Evolutionary conservation across 2,797 vertebrate genomes (phyloP).

Genomic region (Sebastiscus tertius): DNA sequence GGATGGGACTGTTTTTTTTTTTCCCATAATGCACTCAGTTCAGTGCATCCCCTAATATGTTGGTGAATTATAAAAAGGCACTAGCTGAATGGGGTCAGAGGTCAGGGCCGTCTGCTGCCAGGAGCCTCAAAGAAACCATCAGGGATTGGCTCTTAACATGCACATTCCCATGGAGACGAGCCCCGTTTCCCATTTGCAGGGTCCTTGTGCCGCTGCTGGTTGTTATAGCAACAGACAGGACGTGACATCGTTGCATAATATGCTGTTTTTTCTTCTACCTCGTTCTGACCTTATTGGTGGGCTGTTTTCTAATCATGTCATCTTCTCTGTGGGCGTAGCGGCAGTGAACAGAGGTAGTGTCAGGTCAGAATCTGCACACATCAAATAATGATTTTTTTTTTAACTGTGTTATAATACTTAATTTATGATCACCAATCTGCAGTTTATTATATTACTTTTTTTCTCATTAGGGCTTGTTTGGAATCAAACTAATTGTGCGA

Average conservation of each 20-base stretch:
- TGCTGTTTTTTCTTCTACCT: slow-evolving; percentile 27
- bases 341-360: background rate
- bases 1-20: slow-evolving; percentile 9
- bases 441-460: background rate
- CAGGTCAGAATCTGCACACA: background rate
- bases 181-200: slow-evolving; percentile 43
- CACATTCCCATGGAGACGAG: slow-evolving; percentile 71
- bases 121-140: slow-evolving; percentile 58
- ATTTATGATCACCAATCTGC: background rate
- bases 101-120: slow-evolving; percentile 56
- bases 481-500: background rate
- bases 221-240: slow-evolving; percentile 81
- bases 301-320: slow-evolving; percentile 38
- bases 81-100: slow-evolving; percentile 63
- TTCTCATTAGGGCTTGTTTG: background rate
- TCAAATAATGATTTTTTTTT: background rate
- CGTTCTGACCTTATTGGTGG: slow-evolving; percentile 44
- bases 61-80: slow-evolving; percentile 50
- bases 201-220: slow-evolving; percentile 62
- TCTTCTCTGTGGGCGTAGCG: slow-evolving; percentile 7
- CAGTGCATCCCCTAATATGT: background rate
- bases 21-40: background rate
- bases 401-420: background rate
- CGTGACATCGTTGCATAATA: slow-evolving; percentile 70
- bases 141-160: slow-evolving; percentile 48